Evolutionary conservation across 2,113 vertebrate genomes (phyloP), one percentile per base, ranked within the genome.

Genomic region (Cephalopholis sonnerati): DNA sequence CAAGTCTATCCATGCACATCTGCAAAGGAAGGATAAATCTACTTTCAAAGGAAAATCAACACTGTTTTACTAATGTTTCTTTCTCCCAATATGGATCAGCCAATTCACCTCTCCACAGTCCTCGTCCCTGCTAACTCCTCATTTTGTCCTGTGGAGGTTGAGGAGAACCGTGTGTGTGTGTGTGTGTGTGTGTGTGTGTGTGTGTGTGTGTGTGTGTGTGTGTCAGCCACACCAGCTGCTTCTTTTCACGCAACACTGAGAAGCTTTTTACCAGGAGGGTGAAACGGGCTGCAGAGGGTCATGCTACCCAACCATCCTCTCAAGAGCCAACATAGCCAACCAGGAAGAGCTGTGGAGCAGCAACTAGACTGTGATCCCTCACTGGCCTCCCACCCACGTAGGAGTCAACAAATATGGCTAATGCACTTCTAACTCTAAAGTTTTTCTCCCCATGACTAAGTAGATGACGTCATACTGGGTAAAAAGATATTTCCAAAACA

Each of bases 151-250:
- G 51, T 25, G 61, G 44, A 54, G 58, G 17, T 53, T 2, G 48
- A 62, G 17, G 50, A 27, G 62, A 54, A 55, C n/a, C 36, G 2
- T 22, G 57, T 29, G 51, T 48, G 48, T 79, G 32, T 36, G 32
- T 36, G 32, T 36, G 32, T 36, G 32, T 32, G 32, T 32, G 32
- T 32, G 32, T 36, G 32, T 36, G 32, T 36, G 32, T 36, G 32
- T 36, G 32, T 36, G 32, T 32, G 32, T 32, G 32, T 32, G 32
- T 36, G 32, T 36, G 32, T 36, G 1, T 22, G 57, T 29, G 41
- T 48, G 48, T 79, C 75, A 13, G 57, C 74, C 13, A 20, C 59
- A 71, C 66, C 66, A 85, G 83, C 61, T 85, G 83, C 51, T 46
- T 46, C 53, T 65, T 18, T 81, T 85, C 83, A 85, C 17, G 73